Base-by-base conservation (phyloP, 2,888 invertebrate species). In the Lithosia quadra region DNA sequence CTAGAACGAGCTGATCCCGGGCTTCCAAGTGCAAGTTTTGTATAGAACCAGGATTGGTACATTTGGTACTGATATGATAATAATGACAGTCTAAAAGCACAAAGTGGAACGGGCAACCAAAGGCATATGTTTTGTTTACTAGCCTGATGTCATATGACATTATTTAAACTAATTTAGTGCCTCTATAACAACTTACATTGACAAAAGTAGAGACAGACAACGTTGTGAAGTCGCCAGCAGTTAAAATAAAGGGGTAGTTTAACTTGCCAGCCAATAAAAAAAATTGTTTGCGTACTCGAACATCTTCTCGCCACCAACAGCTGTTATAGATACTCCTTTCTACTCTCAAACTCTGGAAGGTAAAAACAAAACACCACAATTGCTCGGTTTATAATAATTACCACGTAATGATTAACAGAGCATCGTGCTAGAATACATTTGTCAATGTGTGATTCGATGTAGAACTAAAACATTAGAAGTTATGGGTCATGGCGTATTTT, bases 151-250 rank as follows among this genome's bases (percentile, higher is more conserved):
- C 2, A 28, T 28, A 28, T n/a, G 5, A 28, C 5, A 28, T 28
- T 28, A 28, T 5, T 28, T 15, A 39, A 0, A 43, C 18, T 18
- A 43, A 18, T 39, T 15, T 15, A 18, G 43, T 43, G 39, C 36
- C 13, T 36, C 11, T 36, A 36, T 15, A 15, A 18, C 43, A 61
- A 84, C 88, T 78, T 82, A 92, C 92, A 60, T 88, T 86, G 49
- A 91, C 83, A 73, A 92, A 92, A 0, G 91, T 90, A n/a, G 86
- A 72, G 18, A 92, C 75, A 53, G 89, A 90, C 1, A 92, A 68
- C 0, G 77, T 79, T 0, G 86, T 84, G 63, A 87, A 91, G 0
- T 90, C 90, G 1, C 92, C 92, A 56, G 91, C 92, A 2, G 83
- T 75, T 61, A 91, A 80, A 62, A 82, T 67, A 11, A 89, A 78